A percentile compares a stretch with the other conserved stretches of the same genome.
Evolutionary conservation across 2,113 vertebrate species (phyloP).

Genomic region (Ptilonorhynchus violaceus): DNA sequence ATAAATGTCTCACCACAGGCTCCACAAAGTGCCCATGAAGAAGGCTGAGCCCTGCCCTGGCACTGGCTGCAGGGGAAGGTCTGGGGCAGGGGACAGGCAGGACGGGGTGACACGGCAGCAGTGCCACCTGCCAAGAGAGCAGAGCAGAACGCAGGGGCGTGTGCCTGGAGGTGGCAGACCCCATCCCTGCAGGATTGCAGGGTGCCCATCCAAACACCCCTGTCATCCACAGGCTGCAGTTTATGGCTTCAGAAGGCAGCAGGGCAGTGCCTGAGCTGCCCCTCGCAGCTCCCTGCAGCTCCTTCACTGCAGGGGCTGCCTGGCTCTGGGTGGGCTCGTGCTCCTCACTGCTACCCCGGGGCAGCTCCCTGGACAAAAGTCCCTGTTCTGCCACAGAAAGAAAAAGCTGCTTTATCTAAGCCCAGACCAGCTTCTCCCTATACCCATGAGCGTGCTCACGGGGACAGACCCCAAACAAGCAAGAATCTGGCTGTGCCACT

Average conservation of each 20-base stretch:
- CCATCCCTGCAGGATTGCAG: background rate
- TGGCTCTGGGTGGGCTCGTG: background rate
- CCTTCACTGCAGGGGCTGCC: background rate
- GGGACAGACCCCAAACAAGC: background rate
- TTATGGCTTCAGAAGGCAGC: background rate
- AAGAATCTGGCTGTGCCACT: background rate
- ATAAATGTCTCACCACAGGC: background rate
- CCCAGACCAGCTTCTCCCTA: background rate
- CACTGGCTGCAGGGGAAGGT: background rate
- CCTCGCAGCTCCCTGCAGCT: background rate
- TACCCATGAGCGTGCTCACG: background rate
- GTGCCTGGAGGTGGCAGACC: background rate
- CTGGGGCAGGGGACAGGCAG: background rate
- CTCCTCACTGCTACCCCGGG: background rate
- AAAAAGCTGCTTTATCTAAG: background rate
- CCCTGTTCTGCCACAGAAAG: background rate
- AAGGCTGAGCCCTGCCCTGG: background rate
- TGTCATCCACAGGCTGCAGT: background rate
- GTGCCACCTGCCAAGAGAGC: background rate
- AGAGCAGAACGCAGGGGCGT: rapidly evolving
- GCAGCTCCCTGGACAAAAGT: background rate
- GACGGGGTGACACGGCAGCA: background rate
- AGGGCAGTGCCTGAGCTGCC: background rate
- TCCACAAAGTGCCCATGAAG: background rate
- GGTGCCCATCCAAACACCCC: background rate